Evolutionary conservation across 2,888 invertebrate species (phyloP), one percentile per base, ranked within the genome.

Genomic region (Philaethria dido): DNA sequence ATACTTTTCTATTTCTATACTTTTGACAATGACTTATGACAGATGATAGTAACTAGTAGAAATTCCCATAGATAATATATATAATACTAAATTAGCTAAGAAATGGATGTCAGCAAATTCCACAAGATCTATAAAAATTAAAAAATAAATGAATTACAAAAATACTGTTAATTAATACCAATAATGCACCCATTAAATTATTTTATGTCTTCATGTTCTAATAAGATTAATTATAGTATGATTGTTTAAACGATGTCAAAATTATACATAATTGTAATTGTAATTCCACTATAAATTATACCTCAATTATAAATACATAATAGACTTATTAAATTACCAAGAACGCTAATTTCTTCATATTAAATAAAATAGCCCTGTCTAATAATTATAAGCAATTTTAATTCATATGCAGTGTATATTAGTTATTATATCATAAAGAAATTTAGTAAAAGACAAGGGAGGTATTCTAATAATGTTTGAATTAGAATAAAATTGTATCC

Each of bases 21-120:
- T 52, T 52, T 52, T 33, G 52, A 52, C 52, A 18, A n/a, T 52
- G 52, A 52, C 50, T 16, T 52, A 0, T 14, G 50, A 25, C 25
- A 25, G 2, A 9, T n/a, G n/a, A 50, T 13, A 39, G 39, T 39
- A 39, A 39, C 13, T 50, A 18, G 13, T 29, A 22, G n/a, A 14
- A 16, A n/a, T 4, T 5, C 9, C 3, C 29, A 52, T 11, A 52
- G 52, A 52, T 18, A 11, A 33, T 20, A 18, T 16, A 9, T n/a
- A 11, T 52, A 33, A 33, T n/a, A 18, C 20, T n/a, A 52, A 16
- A 52, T 29, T 16, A 16, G 16, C 11, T 3, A 39, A 39, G 13
- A 39, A 8, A 33, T 6, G 13, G 39, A 5, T 33, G 33, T 8
- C n/a, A n/a, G n/a, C n/a, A n/a, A n/a, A n/a, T n/a, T n/a, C n/a